phyloP scores from a whole-genome alignment of 2,888 invertebrate genomes.

The Acrobasis consociella region DNA sequence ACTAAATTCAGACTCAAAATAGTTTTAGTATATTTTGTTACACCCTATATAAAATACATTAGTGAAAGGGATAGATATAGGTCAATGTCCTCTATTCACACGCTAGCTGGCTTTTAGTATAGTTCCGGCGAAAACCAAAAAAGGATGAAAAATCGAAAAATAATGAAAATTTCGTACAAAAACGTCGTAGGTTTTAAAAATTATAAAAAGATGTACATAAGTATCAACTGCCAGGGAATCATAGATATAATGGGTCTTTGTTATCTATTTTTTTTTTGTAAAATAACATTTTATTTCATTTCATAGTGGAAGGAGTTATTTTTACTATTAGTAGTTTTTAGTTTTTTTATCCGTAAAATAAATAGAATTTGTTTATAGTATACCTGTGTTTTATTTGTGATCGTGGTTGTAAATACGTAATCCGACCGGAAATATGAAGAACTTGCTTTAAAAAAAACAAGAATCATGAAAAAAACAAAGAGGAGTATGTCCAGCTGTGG shows the following conservation, averaged over 20 bases:
- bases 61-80: neutral
- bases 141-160: neutral
- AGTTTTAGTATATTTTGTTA: too few relatives aligned
- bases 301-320: constrained; percentile 52
- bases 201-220: constrained; percentile 37
- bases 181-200: constrained; percentile 20
- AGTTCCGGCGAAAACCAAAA: neutral
- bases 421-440: too few relatives aligned
- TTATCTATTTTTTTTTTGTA: constrained; percentile 53
- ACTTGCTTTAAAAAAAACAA: too few relatives aligned
- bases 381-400: constrained; percentile 39
- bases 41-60: too few relatives aligned
- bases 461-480: too few relatives aligned
- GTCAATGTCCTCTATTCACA: neutral
- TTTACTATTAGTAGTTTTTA: constrained; percentile 69
- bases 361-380: constrained; percentile 62
- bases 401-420: too few relatives aligned
- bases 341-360: constrained; percentile 75
- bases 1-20: too few relatives aligned
- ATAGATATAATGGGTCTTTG: constrained; percentile 41
- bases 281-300: constrained; percentile 50
- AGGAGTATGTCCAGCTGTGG: too few relatives aligned
- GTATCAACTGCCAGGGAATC: constrained; percentile 47
- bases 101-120: neutral
- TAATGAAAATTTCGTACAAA: constrained; percentile 6